phyloP scores from a whole-genome alignment of 1,140 invertebrate species.

The Drosophila elegans region DNA sequence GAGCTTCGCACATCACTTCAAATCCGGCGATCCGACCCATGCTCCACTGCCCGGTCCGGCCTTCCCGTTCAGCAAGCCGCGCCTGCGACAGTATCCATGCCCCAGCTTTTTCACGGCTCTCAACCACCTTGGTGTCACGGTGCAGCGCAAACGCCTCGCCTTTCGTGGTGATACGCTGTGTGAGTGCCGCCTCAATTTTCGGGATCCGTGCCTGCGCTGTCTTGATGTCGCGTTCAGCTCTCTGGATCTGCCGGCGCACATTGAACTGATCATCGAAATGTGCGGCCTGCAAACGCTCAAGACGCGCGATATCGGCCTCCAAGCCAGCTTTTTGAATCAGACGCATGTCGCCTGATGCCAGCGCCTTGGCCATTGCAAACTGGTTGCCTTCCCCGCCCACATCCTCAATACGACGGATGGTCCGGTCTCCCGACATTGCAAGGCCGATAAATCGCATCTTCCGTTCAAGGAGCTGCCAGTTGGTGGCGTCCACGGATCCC shows the following conservation, averaged over 20 bases:
- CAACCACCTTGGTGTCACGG: slow-evolving; percentile 4
- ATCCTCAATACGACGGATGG: slow-evolving; percentile 1
- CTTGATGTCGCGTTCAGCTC: too few species aligned
- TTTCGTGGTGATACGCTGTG: slow-evolving; percentile 1
- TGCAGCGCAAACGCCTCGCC: slow-evolving; percentile 4
- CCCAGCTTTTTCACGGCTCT: slow-evolving; percentile 5
- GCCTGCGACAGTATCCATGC: slow-evolving; percentile 5
- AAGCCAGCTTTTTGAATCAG: neutral
- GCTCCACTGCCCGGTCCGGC: slow-evolving; percentile 4
- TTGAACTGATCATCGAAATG: slow-evolving; percentile 7
- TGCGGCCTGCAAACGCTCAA: slow-evolving; percentile 5
- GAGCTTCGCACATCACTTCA: slow-evolving; percentile 6
- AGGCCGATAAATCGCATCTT: slow-evolving; percentile 5
- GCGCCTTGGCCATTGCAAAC: slow-evolving; percentile 6
- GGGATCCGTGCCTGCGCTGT: neutral
- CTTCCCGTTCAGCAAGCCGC: slow-evolving; percentile 5
- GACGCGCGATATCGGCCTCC: slow-evolving; percentile 2
- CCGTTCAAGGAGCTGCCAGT: slow-evolving; percentile 4
- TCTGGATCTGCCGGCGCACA: neutral
- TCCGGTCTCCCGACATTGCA: slow-evolving; percentile 3
- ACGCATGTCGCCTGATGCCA: slow-evolving; percentile 5
- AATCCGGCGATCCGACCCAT: slow-evolving; percentile 5
- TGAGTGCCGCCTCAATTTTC: slow-evolving; percentile 3
- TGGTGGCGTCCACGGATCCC: slow-evolving; percentile 4
- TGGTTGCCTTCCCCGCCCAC: slow-evolving; percentile 4